Evolutionary conservation across 2,113 vertebrate genomes (phyloP).

Genomic region (Hemiscyllium ocellatum): DNA sequence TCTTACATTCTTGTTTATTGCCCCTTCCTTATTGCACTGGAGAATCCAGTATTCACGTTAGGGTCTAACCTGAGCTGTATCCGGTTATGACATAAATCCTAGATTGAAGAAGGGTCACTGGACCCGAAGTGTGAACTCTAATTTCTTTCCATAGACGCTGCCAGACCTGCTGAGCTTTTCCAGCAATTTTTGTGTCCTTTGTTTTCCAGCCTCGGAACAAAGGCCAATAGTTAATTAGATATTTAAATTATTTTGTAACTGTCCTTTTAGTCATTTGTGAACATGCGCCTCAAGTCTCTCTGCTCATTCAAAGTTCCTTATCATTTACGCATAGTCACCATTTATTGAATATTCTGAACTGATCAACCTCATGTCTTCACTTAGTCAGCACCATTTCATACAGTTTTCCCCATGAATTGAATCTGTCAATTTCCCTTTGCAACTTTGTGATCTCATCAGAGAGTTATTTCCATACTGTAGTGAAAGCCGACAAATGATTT

Average conservation of each 20-base stretch:
- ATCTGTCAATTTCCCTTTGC: neutral
- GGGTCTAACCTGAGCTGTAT: neutral
- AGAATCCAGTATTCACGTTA: neutral
- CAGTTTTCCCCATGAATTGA: neutral
- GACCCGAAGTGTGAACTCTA: too few relatives aligned
- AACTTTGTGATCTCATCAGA: neutral
- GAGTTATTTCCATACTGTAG: too few relatives aligned
- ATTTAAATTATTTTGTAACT: neutral
- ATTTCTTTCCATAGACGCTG: too few relatives aligned
- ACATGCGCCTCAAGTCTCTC: neutral
- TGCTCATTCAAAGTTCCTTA: neutral
- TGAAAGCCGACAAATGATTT: too few relatives aligned
- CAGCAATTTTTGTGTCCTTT: neutral
- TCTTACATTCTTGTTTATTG: too few relatives aligned
- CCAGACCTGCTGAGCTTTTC: too few relatives aligned
- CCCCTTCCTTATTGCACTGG: too few relatives aligned
- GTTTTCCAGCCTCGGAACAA: neutral
- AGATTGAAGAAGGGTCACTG: too few relatives aligned
- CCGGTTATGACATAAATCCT: neutral
- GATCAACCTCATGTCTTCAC: too few relatives aligned
- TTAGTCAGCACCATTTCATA: neutral
- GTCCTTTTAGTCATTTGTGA: neutral
- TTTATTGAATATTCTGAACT: neutral
- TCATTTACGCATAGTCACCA: neutral
- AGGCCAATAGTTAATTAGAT: neutral